phyloP scores from a whole-genome alignment of 2,113 vertebrate genomes.

The Excalfactoria chinensis region DNA sequence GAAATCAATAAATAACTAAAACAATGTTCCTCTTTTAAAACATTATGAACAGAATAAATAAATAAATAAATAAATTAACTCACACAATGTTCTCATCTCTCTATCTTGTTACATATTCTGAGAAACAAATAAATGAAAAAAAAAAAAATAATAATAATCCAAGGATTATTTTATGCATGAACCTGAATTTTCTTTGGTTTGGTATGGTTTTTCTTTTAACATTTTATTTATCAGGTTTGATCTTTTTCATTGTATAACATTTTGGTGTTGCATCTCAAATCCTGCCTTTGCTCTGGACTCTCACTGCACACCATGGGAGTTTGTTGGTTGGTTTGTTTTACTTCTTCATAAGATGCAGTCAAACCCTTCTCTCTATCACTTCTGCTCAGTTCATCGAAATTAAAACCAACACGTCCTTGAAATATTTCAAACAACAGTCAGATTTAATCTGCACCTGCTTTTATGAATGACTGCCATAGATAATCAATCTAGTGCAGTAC shows the following conservation, averaged over 20 bases:
- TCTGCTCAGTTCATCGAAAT: background rate
- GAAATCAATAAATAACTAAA: background rate
- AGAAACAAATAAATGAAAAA: background rate
- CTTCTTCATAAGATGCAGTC: background rate
- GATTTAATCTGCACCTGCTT: background rate
- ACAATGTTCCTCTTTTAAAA: background rate
- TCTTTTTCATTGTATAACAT: background rate
- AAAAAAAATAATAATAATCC: background rate
- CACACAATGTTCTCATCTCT: background rate
- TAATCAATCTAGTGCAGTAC: background rate
- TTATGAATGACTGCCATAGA: conserved; percentile 20
- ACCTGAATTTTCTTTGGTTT: background rate
- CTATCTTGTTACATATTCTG: background rate
- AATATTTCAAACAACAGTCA: background rate
- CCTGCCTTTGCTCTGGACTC: fast-evolving
- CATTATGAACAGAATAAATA: background rate
- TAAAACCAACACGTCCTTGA: background rate
- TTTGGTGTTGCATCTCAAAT: background rate
- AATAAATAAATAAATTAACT: background rate
- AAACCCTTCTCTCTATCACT: background rate
- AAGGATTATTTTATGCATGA: background rate
- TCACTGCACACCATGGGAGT: background rate
- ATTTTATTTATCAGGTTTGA: background rate
- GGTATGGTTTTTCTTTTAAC: background rate
- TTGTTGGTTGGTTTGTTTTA: background rate